phyloP scores from a whole-genome alignment of 35 echinoderm and acorn worm genomes.

The Ophiothrix spiculata region DNA sequence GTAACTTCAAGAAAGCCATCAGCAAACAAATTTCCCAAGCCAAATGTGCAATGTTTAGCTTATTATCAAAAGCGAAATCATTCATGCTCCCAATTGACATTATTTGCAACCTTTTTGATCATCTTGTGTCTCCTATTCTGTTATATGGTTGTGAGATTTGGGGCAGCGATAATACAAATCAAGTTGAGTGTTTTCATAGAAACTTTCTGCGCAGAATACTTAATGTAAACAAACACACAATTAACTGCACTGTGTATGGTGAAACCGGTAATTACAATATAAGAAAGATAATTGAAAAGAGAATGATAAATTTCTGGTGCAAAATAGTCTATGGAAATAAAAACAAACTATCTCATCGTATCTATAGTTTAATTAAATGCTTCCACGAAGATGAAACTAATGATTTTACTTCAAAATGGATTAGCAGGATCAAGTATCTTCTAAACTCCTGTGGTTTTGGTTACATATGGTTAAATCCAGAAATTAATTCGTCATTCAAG shows the following conservation, averaged over 20 bases:
- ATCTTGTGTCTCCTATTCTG: background rate
- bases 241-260: background rate
- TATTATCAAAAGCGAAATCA: background rate
- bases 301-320: constrained; percentile 8
- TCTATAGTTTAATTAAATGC: background rate
- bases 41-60: background rate
- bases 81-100: background rate
- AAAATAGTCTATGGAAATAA: background rate
- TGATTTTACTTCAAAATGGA: background rate
- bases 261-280: background rate
- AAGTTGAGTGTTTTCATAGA: background rate
- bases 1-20: background rate
- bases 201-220: background rate
- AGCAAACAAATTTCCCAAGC: background rate
- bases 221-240: background rate
- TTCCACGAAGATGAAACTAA: background rate
- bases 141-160: background rate
- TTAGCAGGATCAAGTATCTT: background rate
- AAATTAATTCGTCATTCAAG: background rate
- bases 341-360: background rate
- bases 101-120: background rate
- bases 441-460: background rate
- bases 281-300: background rate
- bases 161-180: background rate
- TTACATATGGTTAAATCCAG: background rate